These are phyloP conservation scores for Enhydra lutris DNA, from an alignment of 2,113 vertebrate genomes.

Conservation along the genomic window DNA sequence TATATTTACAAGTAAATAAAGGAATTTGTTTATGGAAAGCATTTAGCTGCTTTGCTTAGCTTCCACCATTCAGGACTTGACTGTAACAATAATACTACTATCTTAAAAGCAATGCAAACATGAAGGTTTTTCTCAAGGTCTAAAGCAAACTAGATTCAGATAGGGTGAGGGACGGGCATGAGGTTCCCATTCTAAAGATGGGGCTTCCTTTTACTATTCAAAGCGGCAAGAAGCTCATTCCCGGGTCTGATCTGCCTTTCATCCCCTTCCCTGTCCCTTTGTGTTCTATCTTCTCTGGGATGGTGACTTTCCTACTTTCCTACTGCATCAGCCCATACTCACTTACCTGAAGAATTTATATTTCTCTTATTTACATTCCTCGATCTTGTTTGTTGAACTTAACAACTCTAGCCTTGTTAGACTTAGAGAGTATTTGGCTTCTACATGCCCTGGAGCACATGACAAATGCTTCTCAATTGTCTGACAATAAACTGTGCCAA, in stretches of 20 bases:
- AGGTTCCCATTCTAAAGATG: no score
- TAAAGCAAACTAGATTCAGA: background rate
- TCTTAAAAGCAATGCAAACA: background rate
- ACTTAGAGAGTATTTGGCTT: background rate
- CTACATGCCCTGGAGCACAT: fast-evolving
- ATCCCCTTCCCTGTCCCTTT: background rate
- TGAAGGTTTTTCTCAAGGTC: background rate
- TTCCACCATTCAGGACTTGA: background rate
- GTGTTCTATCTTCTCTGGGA: background rate
- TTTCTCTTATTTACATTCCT: background rate
- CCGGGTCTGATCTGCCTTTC: background rate
- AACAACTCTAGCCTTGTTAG: background rate
- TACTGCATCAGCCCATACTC: background rate
- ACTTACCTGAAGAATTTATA: background rate
- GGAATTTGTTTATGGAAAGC: background rate
- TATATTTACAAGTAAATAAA: background rate
- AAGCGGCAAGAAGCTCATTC: background rate
- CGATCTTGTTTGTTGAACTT: background rate
- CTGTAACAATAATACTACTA: background rate
- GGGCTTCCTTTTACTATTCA: background rate
- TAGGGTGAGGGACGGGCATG: fast-evolving
- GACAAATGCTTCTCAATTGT: background rate
- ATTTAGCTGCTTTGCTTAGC: background rate
- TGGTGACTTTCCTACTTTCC: background rate
- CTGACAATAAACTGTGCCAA: background rate